A percentile compares a stretch with the other conserved stretches of the same genome.
These are phyloP conservation scores for Sussaba pulchella DNA, from an alignment of 2,888 invertebrate genomes.

Conservation along the genomic window DNA sequence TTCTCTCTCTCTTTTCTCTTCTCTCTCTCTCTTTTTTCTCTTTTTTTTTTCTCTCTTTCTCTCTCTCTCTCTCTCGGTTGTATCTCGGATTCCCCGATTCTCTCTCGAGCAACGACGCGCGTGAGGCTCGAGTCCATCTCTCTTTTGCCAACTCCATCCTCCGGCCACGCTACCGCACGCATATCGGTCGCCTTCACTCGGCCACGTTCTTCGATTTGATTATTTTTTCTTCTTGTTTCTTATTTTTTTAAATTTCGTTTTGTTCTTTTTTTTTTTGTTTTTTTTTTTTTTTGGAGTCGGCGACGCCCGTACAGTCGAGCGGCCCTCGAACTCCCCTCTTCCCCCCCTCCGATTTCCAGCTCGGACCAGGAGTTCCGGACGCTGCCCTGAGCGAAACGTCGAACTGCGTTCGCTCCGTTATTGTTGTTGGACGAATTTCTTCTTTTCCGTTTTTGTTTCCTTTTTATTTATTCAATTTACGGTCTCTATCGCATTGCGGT, in stretches of 20 bases:
- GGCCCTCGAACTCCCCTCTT: not conserved
- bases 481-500: no score
- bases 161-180: conserved; percentile 58
- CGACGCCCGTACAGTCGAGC: conserved; percentile 1
- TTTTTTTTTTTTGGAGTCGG: conserved; percentile 17
- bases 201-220: conserved; percentile 44
- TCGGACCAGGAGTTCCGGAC: conserved; percentile 18
- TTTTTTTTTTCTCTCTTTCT: conserved; percentile 58
- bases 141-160: conserved; percentile 33
- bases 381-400: conserved; percentile 1
- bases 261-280: conserved; percentile 12
- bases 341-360: conserved; percentile 1
- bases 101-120: conserved; percentile 34
- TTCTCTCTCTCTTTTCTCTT: conserved; percentile 36
- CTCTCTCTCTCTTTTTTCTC: no score
- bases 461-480: no score
- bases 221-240: conserved; percentile 10
- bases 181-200: conserved; percentile 68
- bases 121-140: conserved; percentile 36
- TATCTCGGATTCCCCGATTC: conserved; percentile 14
- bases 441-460: no score
- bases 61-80: conserved; percentile 52
- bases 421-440: not conserved
- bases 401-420: not conserved
- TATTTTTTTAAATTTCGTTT: conserved; percentile 16